Evolutionary conservation across 2,113 vertebrate genomes (phyloP), one percentile per base, ranked within the genome.

Genomic region (Crocuta crocuta): DNA sequence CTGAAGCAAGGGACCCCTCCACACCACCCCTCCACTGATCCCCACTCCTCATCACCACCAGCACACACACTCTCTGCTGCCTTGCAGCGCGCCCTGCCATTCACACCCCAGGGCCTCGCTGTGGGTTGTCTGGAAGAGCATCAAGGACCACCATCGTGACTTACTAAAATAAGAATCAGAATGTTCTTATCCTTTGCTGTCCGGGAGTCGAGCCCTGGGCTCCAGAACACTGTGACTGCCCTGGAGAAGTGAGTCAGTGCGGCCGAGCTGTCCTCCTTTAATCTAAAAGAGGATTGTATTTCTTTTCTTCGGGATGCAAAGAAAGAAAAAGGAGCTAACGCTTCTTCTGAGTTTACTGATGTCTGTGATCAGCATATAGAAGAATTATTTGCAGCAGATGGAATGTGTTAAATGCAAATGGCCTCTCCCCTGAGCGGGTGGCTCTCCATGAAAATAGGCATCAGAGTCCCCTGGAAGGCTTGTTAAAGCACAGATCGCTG

Each of bases 361-460:
- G 53, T 45, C 84, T 39, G 0, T 2, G n/a, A 16, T 45, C 53
- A 21, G 11, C 1, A 2, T 28, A 17, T 2, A 6, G 43, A 28
- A 89, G 58, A 80, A 50, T 74, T 61, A 55, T 12, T 55, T 89
- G 35, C 33, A 79, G 79, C 53, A 55, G 39, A n/a, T 9, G 55
- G 24, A 9, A 15, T 21, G 43, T 15, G 9, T 70, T 21, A 68
- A 70, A 23, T 50, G 16, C 28, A 24, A 48, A 21, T 5, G 26
- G 35, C 31, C 26, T 92, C 53, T 84, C 71, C 53, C 33, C 43
- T 45, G 23, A 71, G 31, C 15, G 1, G 9, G 23, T n/a, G 16
- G 23, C n/a, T 55, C 53, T 55, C 1, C 12, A 15, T 11, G 45
- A 28, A 2, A 31, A 17, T 35, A 5, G 0, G 8, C 28, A 15